Percentiles rank a stretch among this genome's conserved stretches.
These are phyloP conservation scores for Fregetta grallaria DNA, from an alignment of 2,113 vertebrate species.

Conservation along the genomic window DNA sequence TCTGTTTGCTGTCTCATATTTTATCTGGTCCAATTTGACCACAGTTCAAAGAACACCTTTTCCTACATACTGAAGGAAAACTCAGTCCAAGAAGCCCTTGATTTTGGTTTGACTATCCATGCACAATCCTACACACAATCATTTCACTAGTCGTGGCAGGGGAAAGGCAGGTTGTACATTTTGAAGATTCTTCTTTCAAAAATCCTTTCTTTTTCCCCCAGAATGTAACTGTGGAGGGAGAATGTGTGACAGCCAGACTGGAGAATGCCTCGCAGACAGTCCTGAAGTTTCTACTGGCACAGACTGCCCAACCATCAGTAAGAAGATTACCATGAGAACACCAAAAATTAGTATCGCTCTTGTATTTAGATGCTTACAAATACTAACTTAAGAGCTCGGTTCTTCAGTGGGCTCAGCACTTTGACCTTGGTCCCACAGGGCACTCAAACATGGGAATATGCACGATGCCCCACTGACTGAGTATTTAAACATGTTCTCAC, in stretches of 20 bases:
- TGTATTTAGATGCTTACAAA: slow-evolving; percentile 36
- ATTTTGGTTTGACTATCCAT: not conserved
- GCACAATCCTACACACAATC: not conserved
- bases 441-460: not conserved
- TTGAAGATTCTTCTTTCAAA: not conserved
- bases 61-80: not conserved
- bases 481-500: not conserved
- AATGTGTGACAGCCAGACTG: slow-evolving; percentile 88
- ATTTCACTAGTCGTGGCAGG: not conserved
- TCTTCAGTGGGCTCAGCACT: not conserved
- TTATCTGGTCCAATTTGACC: not conserved
- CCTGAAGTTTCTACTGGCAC: slow-evolving; percentile 71
- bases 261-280: slow-evolving; percentile 85
- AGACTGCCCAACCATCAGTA: slow-evolving; percentile 80
- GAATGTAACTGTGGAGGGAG: slow-evolving; percentile 88
- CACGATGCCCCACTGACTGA: not conserved
- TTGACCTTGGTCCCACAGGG: not conserved
- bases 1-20: not conserved
- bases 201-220: slow-evolving; percentile 54
- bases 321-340: slow-evolving; percentile 40
- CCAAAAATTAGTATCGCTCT: not conserved
- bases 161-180: not conserved
- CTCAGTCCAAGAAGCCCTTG: not conserved
- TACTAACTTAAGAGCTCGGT: not conserved
- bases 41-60: not conserved